phyloP scores from a whole-genome alignment of 1,140 invertebrate species.

The Macrobrachium rosenbergii region DNA sequence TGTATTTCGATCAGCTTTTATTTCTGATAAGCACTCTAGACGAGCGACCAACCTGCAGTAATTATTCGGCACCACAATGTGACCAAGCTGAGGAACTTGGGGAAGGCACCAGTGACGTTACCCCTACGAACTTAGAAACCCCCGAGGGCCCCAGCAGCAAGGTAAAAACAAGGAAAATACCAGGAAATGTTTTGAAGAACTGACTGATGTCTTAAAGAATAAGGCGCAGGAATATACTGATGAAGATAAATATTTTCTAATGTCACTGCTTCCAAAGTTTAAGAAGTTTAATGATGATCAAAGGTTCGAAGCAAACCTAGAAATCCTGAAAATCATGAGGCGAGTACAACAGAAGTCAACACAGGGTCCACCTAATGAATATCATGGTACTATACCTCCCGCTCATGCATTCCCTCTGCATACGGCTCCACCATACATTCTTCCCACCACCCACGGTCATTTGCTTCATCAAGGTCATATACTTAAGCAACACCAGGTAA shows the following conservation, averaged over 20 bases:
- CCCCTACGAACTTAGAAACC: conserved; percentile 9
- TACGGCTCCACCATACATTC: not conserved
- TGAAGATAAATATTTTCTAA: conserved; percentile 16
- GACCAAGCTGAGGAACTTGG: conserved; percentile 16
- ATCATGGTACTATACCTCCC: conserved; percentile 24
- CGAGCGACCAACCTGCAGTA: conserved; percentile 20
- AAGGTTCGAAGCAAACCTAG: conserved; percentile 30
- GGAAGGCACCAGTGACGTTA: conserved; percentile 9
- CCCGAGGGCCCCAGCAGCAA: conserved; percentile 7
- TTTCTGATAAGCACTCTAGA: conserved; percentile 21
- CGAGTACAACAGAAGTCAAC: conserved; percentile 16
- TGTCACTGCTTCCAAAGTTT: conserved; percentile 37
- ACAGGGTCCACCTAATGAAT: conserved; percentile 23
- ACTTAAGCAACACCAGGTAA: too few species aligned
- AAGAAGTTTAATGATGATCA: conserved; percentile 36
- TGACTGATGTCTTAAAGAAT: not conserved
- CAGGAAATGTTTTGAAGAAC: conserved; percentile 18
- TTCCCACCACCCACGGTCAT: too few species aligned
- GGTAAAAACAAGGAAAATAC: conserved; percentile 3
- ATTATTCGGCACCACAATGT: conserved; percentile 20
- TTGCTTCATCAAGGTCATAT: too few species aligned
- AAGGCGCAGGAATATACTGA: conserved; percentile 24
- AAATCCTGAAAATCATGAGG: conserved; percentile 37
- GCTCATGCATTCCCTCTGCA: not conserved
- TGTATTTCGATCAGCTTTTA: conserved; percentile 23